Evolutionary conservation across 35 echinoderm and acorn worm species (phyloP), one percentile per base, ranked within the genome.

Genomic region (Apostichopus californicus): DNA sequence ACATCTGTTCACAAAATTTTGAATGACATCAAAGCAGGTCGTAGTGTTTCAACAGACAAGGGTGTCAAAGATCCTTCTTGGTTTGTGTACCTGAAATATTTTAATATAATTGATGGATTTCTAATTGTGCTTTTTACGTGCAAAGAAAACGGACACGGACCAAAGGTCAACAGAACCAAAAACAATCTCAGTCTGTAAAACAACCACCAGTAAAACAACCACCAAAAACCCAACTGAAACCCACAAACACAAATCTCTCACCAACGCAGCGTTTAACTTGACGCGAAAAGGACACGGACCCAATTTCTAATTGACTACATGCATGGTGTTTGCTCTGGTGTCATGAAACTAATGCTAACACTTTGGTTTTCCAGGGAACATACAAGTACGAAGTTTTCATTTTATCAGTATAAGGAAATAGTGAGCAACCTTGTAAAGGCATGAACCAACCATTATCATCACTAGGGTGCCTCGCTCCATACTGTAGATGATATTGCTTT

Each of bases 91-190:
- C 54, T 93, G 54, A 15, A 56, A n/a, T 18, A 87, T 55, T 93
- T 93, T 61, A 52, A 93, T 64, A 57, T 86, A 78, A 61, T 77
- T 17, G 68, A 93, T 93, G 92, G 92, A 5, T 93, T 93, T 93
- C 70, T 93, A 0, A 87, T 87, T 9, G 92, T 25, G 24, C 24
- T 25, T 25, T 25, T 25, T 25, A 25, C 24, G 24, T 25, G 24
- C 24, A 25, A 25, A 25, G 24, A 25, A 25, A 25, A 25, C 24
- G 24, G 24, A 25, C 24, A 25, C 24, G 24, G 24, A 25, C 24
- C 24, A 25, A 25, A 25, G 24, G 24, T 25, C 24, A 25, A 25
- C 24, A 25, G 24, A 25, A 25, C 24, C 24, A 25, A 25, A 25
- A 25, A 25, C 24, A 25, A 25, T 25, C 24, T 25, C 24, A 25